phyloP scores from a whole-genome alignment of 2,113 vertebrate species.

The Lonchura striata region DNA sequence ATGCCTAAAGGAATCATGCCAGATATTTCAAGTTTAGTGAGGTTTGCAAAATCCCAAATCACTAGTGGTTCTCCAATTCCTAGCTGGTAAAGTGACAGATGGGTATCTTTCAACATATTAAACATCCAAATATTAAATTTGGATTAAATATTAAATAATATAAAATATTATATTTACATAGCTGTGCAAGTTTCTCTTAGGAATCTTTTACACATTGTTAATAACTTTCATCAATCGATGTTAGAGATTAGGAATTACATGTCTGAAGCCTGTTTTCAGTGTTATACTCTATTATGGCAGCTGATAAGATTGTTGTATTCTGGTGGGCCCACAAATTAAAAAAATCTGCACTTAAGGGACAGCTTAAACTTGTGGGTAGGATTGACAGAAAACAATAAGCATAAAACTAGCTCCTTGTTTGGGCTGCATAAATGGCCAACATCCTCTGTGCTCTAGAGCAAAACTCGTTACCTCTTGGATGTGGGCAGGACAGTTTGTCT shows the following conservation, averaged over 20 bases:
- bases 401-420: background rate
- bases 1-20: background rate
- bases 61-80: background rate
- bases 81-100: background rate
- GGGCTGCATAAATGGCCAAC: background rate
- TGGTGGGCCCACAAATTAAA: background rate
- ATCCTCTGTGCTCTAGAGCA: background rate
- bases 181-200: background rate
- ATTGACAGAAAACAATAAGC: background rate
- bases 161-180: background rate
- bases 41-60: background rate
- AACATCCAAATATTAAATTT: background rate
- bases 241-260: background rate
- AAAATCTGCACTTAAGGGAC: background rate
- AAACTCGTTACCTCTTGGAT: background rate
- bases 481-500: background rate
- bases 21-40: background rate
- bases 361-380: background rate
- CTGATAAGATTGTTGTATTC: background rate
- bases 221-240: background rate
- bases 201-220: background rate
- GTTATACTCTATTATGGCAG: background rate
- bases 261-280: background rate
- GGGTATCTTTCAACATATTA: background rate
- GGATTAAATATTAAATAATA: too few relatives aligned